Evolutionary conservation across 2,888 invertebrate genomes (phyloP), one percentile per base, ranked within the genome.

Genomic region (Epirrhoe tristata): DNA sequence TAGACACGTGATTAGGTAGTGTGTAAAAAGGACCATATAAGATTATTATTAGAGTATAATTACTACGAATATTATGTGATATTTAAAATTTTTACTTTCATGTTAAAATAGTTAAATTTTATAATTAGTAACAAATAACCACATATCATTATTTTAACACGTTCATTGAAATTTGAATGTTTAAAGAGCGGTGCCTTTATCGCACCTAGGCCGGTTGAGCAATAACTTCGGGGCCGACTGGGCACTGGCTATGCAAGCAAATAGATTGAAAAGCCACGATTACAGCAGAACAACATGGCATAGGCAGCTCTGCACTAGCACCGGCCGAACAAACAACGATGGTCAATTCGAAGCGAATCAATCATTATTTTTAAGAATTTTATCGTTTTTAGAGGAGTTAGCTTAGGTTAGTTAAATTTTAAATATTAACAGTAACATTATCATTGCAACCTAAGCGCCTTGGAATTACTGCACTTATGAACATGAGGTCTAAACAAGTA

Each of bases 41-140:
- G 83, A 87, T 89, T 90, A 90, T 88, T 83, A 82, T 82, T 75
- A 77, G 71, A 74, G 74, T 80, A 84, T 86, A 87, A 84, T 82
- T 84, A 84, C 86, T 89, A 91, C 88, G 88, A 92, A 90, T 90
- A 91, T 89, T 91, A 91, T 90, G 91, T 92, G 91, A 92, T 93
- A 91, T 91, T 90, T 90, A 88, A 85, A 86, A 64, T 85, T 87
- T 87, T 90, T 90, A 88, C 86, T 87, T 90, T 87, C 84, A 89
- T 86, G 85, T 87, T 88, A 77, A 84, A 48, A 86, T 86, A 86
- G 82, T 85, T 88, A 87, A 86, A 84, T 85, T 81, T 74, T 88
- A 89, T 84, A 88, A 83, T 8, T 17, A n/a, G 17, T 24, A 31
- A 43, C 87, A 83, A 60, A 57, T 89, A 88, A 88, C 80, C 88